Conservation (phyloP, 2,888 invertebrate genomes). For the Tiphia femorata region DNA sequence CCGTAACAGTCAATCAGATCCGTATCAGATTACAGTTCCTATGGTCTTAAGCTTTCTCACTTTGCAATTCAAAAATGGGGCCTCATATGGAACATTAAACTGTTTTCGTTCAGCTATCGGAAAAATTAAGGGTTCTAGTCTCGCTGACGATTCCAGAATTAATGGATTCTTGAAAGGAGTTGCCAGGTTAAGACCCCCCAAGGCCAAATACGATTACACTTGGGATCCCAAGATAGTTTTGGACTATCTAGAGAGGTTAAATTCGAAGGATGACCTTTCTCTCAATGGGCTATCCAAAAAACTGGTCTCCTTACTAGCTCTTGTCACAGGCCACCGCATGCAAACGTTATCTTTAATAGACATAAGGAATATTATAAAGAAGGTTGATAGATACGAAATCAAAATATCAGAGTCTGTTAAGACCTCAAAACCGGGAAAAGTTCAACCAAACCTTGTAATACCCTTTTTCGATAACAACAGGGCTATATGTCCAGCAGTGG, state of each 20-base stretch:
- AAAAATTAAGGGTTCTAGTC: not conserved
- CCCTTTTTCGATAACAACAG: not conserved
- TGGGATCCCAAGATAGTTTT: not conserved
- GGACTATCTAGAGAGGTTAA: no score
- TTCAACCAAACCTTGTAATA: not conserved
- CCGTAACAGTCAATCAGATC: slow-evolving; percentile 21
- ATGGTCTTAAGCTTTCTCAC: not conserved
- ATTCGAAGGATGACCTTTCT: not conserved
- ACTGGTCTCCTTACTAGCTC: not conserved
- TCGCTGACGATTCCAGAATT: not conserved
- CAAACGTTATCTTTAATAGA: not conserved
- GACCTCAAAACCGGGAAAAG: not conserved
- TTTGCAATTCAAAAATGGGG: not conserved
- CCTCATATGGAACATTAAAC: not conserved
- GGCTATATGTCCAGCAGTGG: not conserved
- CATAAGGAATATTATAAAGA: not conserved
- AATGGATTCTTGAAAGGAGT: not conserved
- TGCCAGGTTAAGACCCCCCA: not conserved
- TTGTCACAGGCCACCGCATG: not conserved
- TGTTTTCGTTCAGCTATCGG: not conserved
- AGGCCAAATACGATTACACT: not conserved
- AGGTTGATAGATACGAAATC: not conserved
- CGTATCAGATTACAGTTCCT: not conserved
- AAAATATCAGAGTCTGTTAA: not conserved
- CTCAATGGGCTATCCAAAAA: not conserved